These are phyloP conservation scores for Cephalopholis sonnerati DNA, from an alignment of 2,113 vertebrate species.

Conservation along the genomic window DNA sequence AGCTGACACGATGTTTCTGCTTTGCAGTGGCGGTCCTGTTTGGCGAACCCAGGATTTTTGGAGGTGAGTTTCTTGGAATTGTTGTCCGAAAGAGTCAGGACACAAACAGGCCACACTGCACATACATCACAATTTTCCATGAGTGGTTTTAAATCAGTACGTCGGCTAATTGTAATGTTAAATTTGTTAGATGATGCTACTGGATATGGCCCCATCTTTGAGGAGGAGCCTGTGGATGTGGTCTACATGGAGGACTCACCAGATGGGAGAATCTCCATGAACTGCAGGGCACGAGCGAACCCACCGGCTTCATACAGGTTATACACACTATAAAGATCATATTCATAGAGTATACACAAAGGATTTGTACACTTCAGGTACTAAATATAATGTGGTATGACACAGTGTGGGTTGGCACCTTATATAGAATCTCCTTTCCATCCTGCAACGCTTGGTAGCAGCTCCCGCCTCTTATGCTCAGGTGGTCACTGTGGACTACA, in stretches of 20 bases:
- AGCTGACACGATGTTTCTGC: slow-evolving; percentile 5
- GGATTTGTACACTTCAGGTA: neutral
- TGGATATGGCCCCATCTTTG: slow-evolving; percentile 97
- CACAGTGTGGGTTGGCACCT: neutral
- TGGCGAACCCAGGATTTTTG: slow-evolving; percentile 84
- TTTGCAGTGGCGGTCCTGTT: slow-evolving; percentile 74
- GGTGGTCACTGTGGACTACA: neutral
- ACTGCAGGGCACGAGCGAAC: slow-evolving; percentile 94
- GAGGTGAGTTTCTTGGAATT: slow-evolving; percentile 72
- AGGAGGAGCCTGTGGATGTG: slow-evolving; percentile 96
- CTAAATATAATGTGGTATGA: neutral
- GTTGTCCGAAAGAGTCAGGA: too few species aligned
- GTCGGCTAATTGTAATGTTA: neutral
- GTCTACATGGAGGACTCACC: slow-evolving; percentile 96
- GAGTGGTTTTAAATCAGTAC: neutral
- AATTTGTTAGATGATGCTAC: slow-evolving; percentile 91
- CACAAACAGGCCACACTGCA: neutral
- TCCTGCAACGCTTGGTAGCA: neutral
- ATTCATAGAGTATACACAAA: neutral
- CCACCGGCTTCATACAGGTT: slow-evolving; percentile 94
- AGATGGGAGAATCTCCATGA: slow-evolving; percentile 95
- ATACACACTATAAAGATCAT: slow-evolving; percentile 2
- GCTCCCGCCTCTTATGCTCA: neutral
- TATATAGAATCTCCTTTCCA: neutral
- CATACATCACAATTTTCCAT: rapidly evolving